Conservation (phyloP, 2,888 invertebrate species). For the Lepidonotus clava region DNA sequence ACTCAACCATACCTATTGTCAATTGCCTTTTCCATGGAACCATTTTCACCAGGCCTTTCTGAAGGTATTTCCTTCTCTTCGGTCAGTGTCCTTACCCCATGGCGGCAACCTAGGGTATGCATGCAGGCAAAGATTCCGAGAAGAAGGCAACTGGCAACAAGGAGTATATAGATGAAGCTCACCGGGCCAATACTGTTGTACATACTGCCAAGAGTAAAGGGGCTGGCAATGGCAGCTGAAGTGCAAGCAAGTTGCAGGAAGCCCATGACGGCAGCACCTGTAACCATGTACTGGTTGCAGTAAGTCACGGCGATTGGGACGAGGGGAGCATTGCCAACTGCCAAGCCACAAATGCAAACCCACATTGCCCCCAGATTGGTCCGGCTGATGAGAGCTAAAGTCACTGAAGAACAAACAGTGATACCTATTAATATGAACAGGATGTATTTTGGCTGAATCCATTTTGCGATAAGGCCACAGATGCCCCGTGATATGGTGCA, state of each 20-base stretch:
- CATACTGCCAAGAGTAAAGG: background rate
- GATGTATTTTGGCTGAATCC: background rate
- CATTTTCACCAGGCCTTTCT: background rate
- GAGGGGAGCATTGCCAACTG: background rate
- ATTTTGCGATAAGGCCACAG: background rate
- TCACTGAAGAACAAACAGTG: background rate
- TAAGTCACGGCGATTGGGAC: background rate
- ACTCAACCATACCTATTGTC: conserved; percentile 21
- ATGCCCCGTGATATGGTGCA: background rate
- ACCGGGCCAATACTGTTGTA: background rate
- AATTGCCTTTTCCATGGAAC: background rate
- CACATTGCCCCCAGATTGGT: background rate
- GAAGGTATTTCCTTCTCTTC: background rate
- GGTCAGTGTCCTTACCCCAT: background rate
- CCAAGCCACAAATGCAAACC: background rate
- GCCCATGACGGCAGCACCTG: background rate
- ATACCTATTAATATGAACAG: background rate
- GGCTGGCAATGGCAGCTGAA: background rate
- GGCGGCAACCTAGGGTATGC: background rate
- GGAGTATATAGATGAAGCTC: background rate
- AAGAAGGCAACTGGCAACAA: background rate
- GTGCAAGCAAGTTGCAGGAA: background rate
- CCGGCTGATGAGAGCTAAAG: background rate
- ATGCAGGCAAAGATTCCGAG: conserved; percentile 1
- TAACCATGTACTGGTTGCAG: background rate